Evolutionary conservation across 1,140 invertebrate species (phyloP).

Genomic region (Trichomalopsis sarcophagae): DNA sequence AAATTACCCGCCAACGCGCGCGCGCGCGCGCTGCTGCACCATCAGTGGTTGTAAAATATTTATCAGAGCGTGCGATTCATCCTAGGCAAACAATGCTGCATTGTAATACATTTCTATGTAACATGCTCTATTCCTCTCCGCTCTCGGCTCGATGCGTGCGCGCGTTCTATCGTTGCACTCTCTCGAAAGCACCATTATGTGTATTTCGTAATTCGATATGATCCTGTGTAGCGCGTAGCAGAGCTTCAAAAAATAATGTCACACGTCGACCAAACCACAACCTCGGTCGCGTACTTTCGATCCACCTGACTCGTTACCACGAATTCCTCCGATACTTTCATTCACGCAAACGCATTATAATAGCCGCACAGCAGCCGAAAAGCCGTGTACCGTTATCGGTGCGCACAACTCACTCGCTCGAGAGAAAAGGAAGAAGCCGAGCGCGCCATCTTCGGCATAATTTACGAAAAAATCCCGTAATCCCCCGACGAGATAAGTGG

Average conservation of each 20-base stretch:
- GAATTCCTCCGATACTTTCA: too few species aligned
- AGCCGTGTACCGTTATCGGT: slow-evolving; percentile 14
- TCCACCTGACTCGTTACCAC: background rate
- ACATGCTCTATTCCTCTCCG: slow-evolving; percentile 9
- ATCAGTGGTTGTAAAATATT: slow-evolving; percentile 47
- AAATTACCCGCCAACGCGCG: slow-evolving; percentile 23
- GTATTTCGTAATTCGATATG: slow-evolving; percentile 35
- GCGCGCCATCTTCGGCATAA: slow-evolving; percentile 38
- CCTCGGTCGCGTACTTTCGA: background rate
- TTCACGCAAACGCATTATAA: background rate
- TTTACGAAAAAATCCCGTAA: slow-evolving; percentile 50
- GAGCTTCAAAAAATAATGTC: background rate
- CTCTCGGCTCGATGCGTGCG: background rate
- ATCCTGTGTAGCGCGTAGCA: background rate
- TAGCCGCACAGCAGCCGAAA: background rate
- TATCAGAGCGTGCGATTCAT: slow-evolving; percentile 52
- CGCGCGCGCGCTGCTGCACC: background rate
- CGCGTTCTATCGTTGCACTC: background rate
- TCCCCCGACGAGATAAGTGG: slow-evolving; percentile 9
- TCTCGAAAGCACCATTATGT: slow-evolving; percentile 35
- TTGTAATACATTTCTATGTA: slow-evolving; percentile 44
- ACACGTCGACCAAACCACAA: too few species aligned
- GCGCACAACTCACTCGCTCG: background rate
- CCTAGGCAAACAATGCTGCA: slow-evolving; percentile 46
- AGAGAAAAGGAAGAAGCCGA: background rate